Conservation (phyloP, 1,140 invertebrate species). For the Phocides pigmalion region DNA sequence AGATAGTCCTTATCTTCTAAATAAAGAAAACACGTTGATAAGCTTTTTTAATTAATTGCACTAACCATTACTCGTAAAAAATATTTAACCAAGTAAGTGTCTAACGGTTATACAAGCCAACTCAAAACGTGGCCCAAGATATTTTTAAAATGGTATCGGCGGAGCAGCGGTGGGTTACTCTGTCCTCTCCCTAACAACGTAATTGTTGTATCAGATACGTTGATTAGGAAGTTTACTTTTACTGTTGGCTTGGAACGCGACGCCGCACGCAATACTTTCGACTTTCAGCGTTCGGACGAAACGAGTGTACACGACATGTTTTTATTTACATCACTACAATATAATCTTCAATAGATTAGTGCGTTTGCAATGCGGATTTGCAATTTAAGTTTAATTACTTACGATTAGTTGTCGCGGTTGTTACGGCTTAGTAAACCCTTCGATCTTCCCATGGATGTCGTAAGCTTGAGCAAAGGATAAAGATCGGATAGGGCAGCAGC, state of each 20-base stretch:
- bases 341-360: background rate
- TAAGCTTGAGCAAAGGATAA: no score
- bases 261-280: slow-evolving; percentile 70
- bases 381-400: background rate
- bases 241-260: slow-evolving; percentile 56
- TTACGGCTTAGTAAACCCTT: no score
- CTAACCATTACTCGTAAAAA: no score
- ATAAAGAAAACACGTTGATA: no score
- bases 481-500: no score
- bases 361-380: slow-evolving; percentile 20
- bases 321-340: slow-evolving; percentile 31
- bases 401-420: background rate
- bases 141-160: background rate
- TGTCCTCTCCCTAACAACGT: background rate
- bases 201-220: slow-evolving; percentile 48
- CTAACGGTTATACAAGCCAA: no score
- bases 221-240: slow-evolving; percentile 76
- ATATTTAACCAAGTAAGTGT: no score
- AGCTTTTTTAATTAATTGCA: no score
- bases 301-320: slow-evolving; percentile 34
- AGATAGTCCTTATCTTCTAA: no score
- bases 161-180: slow-evolving; percentile 19
- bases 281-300: slow-evolving; percentile 50
- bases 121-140: no score
- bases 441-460: no score